phyloP scores from a whole-genome alignment of 2,797 vertebrate species.

The Percopsis omiscomaycus region DNA sequence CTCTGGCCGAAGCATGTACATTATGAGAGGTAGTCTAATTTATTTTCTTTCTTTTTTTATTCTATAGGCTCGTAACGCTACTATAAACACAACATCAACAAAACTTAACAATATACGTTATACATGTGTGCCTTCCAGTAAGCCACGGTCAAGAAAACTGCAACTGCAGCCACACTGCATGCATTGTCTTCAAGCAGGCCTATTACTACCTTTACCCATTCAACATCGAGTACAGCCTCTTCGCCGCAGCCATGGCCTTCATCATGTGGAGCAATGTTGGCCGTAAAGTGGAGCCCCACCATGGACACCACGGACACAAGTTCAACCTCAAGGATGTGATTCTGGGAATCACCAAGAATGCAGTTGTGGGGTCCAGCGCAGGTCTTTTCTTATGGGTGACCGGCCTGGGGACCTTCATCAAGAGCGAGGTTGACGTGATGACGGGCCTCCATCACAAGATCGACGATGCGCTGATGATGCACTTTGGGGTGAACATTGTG shows the following conservation, averaged over 20 bases:
- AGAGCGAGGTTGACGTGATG: constrained; percentile 87
- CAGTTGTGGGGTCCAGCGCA: neutral
- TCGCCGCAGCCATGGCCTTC: constrained; percentile 92
- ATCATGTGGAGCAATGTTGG: constrained; percentile 98
- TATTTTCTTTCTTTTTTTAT: no score
- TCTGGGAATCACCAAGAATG: constrained; percentile 66
- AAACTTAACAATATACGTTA: no score
- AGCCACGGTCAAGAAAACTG: constrained; percentile 66
- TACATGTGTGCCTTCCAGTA: constrained; percentile 54
- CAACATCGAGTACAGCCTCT: constrained; percentile 96
- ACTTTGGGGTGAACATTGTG: constrained; percentile 86
- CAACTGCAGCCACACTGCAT: constrained; percentile 80
- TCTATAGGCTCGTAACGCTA: no score
- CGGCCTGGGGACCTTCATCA: constrained; percentile 85
- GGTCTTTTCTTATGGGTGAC: constrained; percentile 76
- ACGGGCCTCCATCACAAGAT: constrained; percentile 41
- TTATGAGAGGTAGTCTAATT: constrained; percentile 40
- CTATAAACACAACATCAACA: no score
- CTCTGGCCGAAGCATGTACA: constrained; percentile 25
- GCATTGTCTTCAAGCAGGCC: constrained; percentile 84
- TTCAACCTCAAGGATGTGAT: constrained; percentile 77
- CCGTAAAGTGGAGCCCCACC: constrained; percentile 73
- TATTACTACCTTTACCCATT: constrained; percentile 95
- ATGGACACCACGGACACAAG: constrained; percentile 62
- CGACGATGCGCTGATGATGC: constrained; percentile 77